Percentiles rank a stretch among this genome's conserved stretches.
These are phyloP conservation scores for Dolichomitus sp. DNA, from an alignment of 2,888 invertebrate species.

Conservation along the genomic window DNA sequence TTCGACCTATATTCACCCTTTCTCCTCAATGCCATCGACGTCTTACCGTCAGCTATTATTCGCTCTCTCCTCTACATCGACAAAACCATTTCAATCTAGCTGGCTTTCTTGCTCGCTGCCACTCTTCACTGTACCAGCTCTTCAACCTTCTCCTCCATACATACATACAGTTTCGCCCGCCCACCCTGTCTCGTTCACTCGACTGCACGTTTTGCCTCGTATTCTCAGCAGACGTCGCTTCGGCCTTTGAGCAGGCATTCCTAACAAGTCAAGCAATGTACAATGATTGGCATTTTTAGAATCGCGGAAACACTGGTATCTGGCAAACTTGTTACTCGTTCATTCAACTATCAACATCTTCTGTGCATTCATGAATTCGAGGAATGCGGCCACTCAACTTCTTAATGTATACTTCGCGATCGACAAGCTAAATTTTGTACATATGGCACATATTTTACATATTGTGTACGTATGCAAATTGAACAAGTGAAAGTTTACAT, in stretches of 20 bases:
- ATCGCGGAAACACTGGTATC: not conserved
- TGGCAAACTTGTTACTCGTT: conserved; percentile 1
- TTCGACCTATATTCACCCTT: conserved; percentile 35
- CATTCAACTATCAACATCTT: not conserved
- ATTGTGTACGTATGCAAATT: not conserved
- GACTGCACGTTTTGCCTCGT: conserved; percentile 32
- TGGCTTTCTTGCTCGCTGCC: conserved; percentile 23
- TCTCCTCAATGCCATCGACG: conserved; percentile 35
- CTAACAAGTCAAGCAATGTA: not conserved
- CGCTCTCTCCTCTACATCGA: conserved; percentile 37
- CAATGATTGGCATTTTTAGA: conserved; percentile 4
- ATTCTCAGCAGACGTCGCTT: conserved; percentile 21
- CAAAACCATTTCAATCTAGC: conserved; percentile 57
- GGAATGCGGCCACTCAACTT: not conserved
- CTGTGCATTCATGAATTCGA: not conserved
- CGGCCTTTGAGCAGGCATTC: conserved; percentile 15
- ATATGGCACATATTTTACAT: not conserved
- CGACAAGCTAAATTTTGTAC: not conserved
- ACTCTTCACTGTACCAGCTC: conserved; percentile 16
- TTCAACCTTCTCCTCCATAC: conserved; percentile 11
- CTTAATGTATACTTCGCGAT: not conserved
- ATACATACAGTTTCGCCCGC: not conserved
- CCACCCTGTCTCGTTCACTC: not conserved
- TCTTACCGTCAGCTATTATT: conserved; percentile 42
- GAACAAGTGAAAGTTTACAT: not conserved